Evolutionary conservation across 2,797 vertebrate genomes (phyloP).

Genomic region (Benthosema pterotum): DNA sequence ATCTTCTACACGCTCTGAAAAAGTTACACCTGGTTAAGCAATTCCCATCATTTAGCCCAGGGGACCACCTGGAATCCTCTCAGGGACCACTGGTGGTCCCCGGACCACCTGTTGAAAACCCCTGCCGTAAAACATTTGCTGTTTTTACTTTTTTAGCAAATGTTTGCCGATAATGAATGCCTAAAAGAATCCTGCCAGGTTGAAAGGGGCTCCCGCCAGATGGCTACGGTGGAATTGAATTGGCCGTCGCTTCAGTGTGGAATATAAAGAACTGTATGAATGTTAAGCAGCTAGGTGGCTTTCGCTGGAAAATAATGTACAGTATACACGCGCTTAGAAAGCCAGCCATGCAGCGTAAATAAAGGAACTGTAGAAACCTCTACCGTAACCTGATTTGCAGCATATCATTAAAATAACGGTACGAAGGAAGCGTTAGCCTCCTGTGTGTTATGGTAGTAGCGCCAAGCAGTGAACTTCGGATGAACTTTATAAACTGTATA

Average conservation of each 20-base stretch:
- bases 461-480: slow-evolving; percentile 11
- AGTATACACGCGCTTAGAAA: background rate
- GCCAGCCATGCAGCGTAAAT: slow-evolving; percentile 4
- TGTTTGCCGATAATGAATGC: background rate
- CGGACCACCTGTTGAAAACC: too few species aligned
- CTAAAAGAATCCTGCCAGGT: too few species aligned
- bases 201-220: background rate
- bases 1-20: too few species aligned
- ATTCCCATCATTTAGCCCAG: too few species aligned
- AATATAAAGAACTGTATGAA: background rate
- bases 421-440: slow-evolving; percentile 18
- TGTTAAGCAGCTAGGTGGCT: background rate
- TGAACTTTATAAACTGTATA: slow-evolving; percentile 31
- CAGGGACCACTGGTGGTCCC: too few species aligned
- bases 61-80: too few species aligned
- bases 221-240: background rate
- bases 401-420: slow-evolving; percentile 7
- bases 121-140: too few species aligned
- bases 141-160: too few species aligned
- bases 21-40: too few species aligned
- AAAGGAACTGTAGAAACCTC: slow-evolving; percentile 14
- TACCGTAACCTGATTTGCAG: slow-evolving; percentile 10
- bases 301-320: background rate
- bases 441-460: slow-evolving; percentile 30
- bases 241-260: background rate